Conservation (phyloP, 2,113 vertebrate genomes). For the Nothobranchius furzeri region DNA sequence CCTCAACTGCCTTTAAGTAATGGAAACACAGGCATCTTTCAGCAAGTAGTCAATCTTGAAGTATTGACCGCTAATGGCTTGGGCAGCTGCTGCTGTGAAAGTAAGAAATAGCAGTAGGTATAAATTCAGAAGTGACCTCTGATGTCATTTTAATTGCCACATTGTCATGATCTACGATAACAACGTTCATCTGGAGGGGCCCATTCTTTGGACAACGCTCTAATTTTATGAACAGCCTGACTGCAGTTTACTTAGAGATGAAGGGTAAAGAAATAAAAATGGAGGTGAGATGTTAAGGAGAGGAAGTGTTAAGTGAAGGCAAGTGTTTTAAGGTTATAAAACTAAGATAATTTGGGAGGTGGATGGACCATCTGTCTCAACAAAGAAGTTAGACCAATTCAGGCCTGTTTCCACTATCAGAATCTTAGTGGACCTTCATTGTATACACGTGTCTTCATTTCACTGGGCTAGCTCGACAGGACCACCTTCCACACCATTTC, state of each 20-base stretch:
- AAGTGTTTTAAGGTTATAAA: background rate
- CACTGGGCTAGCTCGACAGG: too few relatives aligned
- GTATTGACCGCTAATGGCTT: conserved; percentile 40
- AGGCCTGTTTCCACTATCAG: too few relatives aligned
- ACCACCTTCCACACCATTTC: too few relatives aligned
- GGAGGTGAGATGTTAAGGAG: background rate
- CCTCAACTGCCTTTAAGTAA: conserved; percentile 15
- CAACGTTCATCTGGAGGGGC: conserved; percentile 28
- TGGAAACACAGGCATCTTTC: conserved; percentile 33
- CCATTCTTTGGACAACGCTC: conserved; percentile 5
- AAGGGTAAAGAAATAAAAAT: conserved; percentile 3
- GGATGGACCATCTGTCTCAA: background rate
- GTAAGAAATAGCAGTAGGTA: background rate
- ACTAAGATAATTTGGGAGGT: background rate
- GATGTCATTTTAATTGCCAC: conserved; percentile 33
- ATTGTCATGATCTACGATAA: conserved; percentile 43
- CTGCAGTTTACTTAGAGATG: conserved; percentile 9
- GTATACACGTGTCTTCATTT: too few relatives aligned
- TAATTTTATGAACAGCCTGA: conserved; percentile 22
- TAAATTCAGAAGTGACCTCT: conserved; percentile 26
- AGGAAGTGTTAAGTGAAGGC: background rate
- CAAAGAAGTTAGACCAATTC: conserved; percentile 6
- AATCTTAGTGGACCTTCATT: too few relatives aligned
- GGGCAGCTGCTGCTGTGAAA: conserved; percentile 24
- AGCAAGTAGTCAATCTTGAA: conserved; percentile 31